Base-by-base conservation (phyloP, 2,888 invertebrate genomes). In the Macrosiphum euphorbiae region DNA sequence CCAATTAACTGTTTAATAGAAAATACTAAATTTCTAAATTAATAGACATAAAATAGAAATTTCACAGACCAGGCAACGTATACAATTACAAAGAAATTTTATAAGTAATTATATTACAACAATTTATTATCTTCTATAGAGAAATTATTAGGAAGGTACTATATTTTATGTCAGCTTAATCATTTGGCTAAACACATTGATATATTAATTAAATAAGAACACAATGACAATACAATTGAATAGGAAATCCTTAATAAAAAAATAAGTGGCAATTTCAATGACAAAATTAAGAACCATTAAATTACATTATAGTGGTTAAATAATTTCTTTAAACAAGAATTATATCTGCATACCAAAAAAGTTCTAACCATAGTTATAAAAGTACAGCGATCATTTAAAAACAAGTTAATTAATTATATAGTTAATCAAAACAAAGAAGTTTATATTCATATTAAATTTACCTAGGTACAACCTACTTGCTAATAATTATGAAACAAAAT, bases 221-320 rank as follows among this genome's bases (percentile, higher is more conserved):
- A 35, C 35, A 78, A 78, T 78, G 8, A 35, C 20, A 78, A 35
- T 78, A 78, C 35, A 35, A 78, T 78, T 78, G 35, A 78, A 78
- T 78, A 78, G 78, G 78, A 78, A 78, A 78, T 78, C 78, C 78
- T 78, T 78, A 78, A 78, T 78, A 35, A 35, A 78, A 78, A n/a
- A 78, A 78, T 78, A 0, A 78, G 78, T 78, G 78, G 20, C 35
- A 35, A 35, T 78, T 78, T 78, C 78, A 78, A 78, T 35, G 78
- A 78, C 16, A 35, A 78, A 78, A 78, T 78, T 78, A 78, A 78
- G 78, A 78, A 24, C 35, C 20, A 78, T 78, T 78, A 35, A 78
- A 78, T 78, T 78, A 78, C 20, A 78, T 78, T 35, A 35, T 35
- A 35, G 20, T 78, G 35, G 78, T 78, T 78, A 20, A 78, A 78